Evolutionary conservation across 2,797 vertebrate genomes (phyloP), one percentile per base, ranked within the genome.

Genomic region (Perodicticus potto): DNA sequence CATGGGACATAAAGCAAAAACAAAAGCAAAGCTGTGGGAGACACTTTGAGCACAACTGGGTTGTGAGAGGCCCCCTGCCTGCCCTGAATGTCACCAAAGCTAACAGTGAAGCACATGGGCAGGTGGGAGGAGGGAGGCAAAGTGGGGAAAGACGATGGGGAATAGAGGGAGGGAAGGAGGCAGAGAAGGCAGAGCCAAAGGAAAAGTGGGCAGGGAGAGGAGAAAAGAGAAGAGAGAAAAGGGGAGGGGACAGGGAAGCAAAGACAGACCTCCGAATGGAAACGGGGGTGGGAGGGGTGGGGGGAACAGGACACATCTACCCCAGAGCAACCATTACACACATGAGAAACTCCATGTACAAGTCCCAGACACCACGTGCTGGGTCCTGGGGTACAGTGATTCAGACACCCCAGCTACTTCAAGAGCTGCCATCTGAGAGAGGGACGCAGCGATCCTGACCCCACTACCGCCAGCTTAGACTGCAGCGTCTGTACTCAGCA

Each of bases 291-390:
- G 53, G 20, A 6, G 3, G 13, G 10, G 53, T 22, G 32, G 3
- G 43, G 43, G 43, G 43, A 8, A 10, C 43, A 19, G 32, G 19
- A 40, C 49, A 5, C 0, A 8, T 53, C 27, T 16, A 32, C 63
- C 49, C 25, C 34, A 69, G n/a, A 22, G 29, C 81, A 32, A n/a
- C 55, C 23, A 3, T 27, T 17, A 34, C 10, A 22, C 7, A 34
- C 13, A 4, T 7, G 7, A 29, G 22, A 29, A 19, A 27, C 43
- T 11, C 3, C 27, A 14, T 4, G 6, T 8, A 19, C 5, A 7
- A 84, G 90, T 29, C 13, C 5, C 65, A 16, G 20, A 34, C 43
- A 23, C 3, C 13, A 34, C 1, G 59, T 2, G 12, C 63, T 67
- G 27, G 22, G 11, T 27, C 27, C 20, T 16, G 10, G 77, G 20